Evolutionary conservation across 2,113 vertebrate species (phyloP), one percentile per base, ranked within the genome.

Genomic region (Macheiramphus alcinus): DNA sequence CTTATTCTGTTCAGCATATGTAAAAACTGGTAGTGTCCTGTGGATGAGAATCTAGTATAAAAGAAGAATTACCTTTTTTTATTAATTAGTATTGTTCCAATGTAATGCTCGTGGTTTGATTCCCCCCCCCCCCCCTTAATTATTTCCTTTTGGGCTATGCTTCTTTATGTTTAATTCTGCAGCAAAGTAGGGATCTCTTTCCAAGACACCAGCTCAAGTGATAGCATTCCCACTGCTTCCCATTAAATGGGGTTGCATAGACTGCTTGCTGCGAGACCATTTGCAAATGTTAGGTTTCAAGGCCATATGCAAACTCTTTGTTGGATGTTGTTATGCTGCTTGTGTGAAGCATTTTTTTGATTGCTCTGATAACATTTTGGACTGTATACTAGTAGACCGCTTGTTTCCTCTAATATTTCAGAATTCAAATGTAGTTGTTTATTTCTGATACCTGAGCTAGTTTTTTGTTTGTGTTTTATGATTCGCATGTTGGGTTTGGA

Each of bases 401-500:
- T 40, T 11, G 16, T 14, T 43, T 40, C 36, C 53, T 25, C 32
- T 21, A 9, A 15, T 12, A 18, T 14, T 67, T 66, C 11, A 15
- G 22, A 14, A 47, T 67, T 40, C n/a, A 42, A 2, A 2, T 2
- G n/a, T 15, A 5, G n/a, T 22, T n/a, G 11, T 55, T 65, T n/a
- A 5, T 47, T 40, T 81, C 21, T 27, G 76, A 42, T 18, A 43
- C 68, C 31, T 38, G 42, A 32, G 47, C 11, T 63, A 3, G 27
- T 13, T 58, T 52, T 56, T 25, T 9, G 1, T 45, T 36, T 15
- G 43, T 0, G 1, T 52, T 45, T 65, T 40, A 8, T 4, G 23
- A 38, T 48, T 47, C 0, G 0, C 9, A 0, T 0, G 5, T 34
- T 25, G n/a, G n/a, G 6, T 87, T 82, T 45, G 36, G 58, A 6